A percentile compares a stretch with the other conserved stretches of the same genome.
Conservation (phyloP, 2,888 invertebrate genomes). For the Ochropleura leucogaster region DNA sequence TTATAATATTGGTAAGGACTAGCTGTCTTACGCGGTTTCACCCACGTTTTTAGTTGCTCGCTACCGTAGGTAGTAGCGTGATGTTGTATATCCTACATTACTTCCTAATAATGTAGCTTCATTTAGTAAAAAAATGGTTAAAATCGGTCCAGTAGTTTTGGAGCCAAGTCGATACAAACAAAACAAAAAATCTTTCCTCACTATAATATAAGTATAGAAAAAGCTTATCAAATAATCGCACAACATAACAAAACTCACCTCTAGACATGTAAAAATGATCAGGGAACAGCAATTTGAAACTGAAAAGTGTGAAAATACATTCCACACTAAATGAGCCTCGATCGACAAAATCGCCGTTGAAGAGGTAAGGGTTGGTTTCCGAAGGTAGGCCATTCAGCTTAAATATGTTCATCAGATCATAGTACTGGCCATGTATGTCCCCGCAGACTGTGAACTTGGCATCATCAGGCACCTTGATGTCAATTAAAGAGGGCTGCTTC, state of each 20-base stretch:
- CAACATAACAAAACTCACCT: slow-evolving; percentile 91
- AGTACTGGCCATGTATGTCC: slow-evolving; percentile 99
- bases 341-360: slow-evolving; percentile 99
- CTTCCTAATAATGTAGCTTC: too few species aligned
- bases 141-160: too few species aligned
- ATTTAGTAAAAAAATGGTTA: too few species aligned
- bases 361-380: slow-evolving; percentile 98
- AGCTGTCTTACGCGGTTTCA: too few species aligned
- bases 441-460: slow-evolving; percentile 99
- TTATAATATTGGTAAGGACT: too few species aligned
- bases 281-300: slow-evolving; percentile 98
- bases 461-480: slow-evolving; percentile 96
- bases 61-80: too few species aligned
- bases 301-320: slow-evolving; percentile 99
- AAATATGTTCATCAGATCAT: slow-evolving; percentile 99
- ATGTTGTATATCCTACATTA: too few species aligned
- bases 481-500: slow-evolving; percentile 96
- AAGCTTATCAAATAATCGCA: not conserved
- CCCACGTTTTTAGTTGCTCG: too few species aligned
- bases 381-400: slow-evolving; percentile 99
- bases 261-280: slow-evolving; percentile 99
- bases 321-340: slow-evolving; percentile 99
- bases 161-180: too few species aligned
- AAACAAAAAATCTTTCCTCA: too few species aligned
- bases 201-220: too few species aligned